These are phyloP conservation scores for Eubasilissa splendida DNA, from an alignment of 2,888 invertebrate species.

Conservation along the genomic window DNA sequence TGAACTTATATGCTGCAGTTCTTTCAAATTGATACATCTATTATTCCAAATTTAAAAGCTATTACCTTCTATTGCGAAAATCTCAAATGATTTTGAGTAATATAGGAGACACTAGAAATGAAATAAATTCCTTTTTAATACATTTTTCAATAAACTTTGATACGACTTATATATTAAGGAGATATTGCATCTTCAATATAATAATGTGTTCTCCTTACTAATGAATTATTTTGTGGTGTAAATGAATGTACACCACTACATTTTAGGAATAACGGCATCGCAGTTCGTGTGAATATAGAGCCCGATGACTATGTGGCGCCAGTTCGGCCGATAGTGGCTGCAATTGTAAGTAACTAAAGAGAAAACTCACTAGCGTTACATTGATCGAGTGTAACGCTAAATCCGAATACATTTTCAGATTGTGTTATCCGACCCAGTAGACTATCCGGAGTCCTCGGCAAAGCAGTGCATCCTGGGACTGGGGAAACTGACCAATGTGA, in stretches of 20 bases:
- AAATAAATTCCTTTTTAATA: no score
- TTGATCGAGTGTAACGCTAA: no score
- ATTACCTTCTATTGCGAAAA: no score
- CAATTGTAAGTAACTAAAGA: constrained; percentile 55
- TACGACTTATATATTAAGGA: no score
- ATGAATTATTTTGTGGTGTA: background rate
- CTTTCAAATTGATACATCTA: no score
- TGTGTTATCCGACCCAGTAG: constrained; percentile 64
- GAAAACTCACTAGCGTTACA: background rate
- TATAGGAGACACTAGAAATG: no score
- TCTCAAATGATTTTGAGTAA: no score
- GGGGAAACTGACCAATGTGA: constrained; percentile 61
- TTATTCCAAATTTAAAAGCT: no score
- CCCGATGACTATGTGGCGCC: constrained; percentile 61
- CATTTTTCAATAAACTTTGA: no score
- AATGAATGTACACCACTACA: background rate
- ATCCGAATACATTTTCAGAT: constrained; percentile 57
- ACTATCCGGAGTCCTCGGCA: constrained; percentile 63
- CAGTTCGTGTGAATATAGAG: constrained; percentile 60
- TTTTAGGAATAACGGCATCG: constrained; percentile 36
- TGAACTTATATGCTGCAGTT: no score
- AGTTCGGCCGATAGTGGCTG: constrained; percentile 62
- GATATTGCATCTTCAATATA: no score
- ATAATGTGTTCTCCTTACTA: no score
- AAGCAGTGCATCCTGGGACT: constrained; percentile 61